Evolutionary conservation across 2,113 vertebrate species (phyloP).

Genomic region (Eptesicus fuscus): DNA sequence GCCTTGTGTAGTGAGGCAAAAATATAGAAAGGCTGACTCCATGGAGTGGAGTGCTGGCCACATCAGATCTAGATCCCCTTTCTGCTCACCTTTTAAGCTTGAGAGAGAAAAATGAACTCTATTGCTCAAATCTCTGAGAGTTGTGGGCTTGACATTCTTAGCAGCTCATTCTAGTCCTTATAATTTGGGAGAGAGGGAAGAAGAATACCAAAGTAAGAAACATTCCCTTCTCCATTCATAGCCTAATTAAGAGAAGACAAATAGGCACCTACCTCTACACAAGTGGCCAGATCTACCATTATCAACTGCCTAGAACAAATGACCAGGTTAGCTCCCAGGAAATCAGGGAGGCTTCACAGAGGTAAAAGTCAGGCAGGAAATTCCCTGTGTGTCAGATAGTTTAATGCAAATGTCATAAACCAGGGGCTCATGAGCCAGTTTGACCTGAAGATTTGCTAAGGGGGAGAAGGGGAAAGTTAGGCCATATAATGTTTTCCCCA

Average conservation of each 20-base stretch:
- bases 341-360: not conserved
- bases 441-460: not conserved
- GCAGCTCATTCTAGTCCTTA: not conserved
- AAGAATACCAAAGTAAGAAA: not conserved
- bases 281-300: accelerated
- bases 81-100: not conserved
- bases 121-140: not conserved
- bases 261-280: not conserved
- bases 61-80: not conserved
- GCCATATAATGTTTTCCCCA: not conserved
- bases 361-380: not conserved
- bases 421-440: not conserved
- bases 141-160: not conserved
- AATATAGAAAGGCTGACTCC: not conserved
- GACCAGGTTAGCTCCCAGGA: not conserved
- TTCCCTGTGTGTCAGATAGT: not conserved
- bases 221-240: not conserved
- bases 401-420: not conserved
- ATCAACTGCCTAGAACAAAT: not conserved
- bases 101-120: not conserved
- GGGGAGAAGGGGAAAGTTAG: too few species aligned
- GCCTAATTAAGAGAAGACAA: not conserved
- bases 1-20: not conserved
- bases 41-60: not conserved
- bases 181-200: not conserved